phyloP scores from a whole-genome alignment of 2,797 vertebrate species.

The Danio albolineatus region DNA sequence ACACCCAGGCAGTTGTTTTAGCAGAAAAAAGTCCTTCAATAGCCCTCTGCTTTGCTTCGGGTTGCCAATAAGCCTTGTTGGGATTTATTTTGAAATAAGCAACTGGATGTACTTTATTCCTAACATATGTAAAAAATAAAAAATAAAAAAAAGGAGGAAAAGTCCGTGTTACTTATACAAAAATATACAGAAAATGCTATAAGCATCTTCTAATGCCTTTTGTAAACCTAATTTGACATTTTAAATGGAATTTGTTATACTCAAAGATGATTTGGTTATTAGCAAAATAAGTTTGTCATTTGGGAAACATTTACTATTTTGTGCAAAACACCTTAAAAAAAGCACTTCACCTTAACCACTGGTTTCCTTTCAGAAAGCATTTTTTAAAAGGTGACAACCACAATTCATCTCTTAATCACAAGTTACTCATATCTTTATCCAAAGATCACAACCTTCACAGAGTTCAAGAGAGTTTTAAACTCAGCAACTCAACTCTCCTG shows the following conservation, averaged over 20 bases:
- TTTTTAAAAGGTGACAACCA: constrained; percentile 6
- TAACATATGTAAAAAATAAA: too few relatives aligned
- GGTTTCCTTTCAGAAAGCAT: not conserved
- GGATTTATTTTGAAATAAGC: too few relatives aligned
- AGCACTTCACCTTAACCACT: not conserved
- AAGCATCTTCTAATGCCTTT: not conserved
- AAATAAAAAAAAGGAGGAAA: too few relatives aligned
- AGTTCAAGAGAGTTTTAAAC: not conserved
- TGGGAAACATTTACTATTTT: not conserved
- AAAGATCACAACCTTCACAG: not conserved
- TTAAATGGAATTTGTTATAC: not conserved
- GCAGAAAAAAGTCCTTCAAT: too few relatives aligned
- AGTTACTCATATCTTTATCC: not conserved
- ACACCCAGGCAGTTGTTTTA: too few relatives aligned
- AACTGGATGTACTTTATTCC: too few relatives aligned
- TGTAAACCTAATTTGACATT: not conserved
- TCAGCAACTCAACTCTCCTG: not conserved
- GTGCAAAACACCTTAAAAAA: not conserved
- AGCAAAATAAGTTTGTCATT: not conserved
- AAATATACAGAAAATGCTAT: not conserved
- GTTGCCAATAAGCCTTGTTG: too few relatives aligned
- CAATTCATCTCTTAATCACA: not conserved
- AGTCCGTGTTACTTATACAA: too few relatives aligned
- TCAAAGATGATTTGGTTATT: not conserved
- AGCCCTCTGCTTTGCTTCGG: too few relatives aligned